Evolutionary conservation across 2,113 vertebrate species (phyloP).

Genomic region (Deroptyus accipitrinus): DNA sequence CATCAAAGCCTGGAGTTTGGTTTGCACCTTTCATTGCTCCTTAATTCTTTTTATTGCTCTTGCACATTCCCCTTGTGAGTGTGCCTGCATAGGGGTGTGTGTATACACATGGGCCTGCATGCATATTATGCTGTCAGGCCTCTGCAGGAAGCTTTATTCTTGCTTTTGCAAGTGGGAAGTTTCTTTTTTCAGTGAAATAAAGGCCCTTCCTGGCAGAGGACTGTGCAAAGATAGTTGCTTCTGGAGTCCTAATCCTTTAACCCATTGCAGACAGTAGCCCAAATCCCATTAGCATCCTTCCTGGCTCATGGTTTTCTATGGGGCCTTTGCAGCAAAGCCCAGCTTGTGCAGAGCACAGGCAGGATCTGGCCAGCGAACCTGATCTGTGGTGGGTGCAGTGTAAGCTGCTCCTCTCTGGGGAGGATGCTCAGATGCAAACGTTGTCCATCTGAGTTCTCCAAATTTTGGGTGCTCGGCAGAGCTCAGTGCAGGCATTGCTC

Average conservation of each 20-base stretch:
- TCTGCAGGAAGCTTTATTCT: constrained; percentile 21
- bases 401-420: not conserved
- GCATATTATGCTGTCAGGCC: constrained; percentile 42
- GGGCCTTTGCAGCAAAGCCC: not conserved
- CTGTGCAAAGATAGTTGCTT: not conserved
- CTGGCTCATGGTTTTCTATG: not conserved
- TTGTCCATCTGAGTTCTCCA: not conserved
- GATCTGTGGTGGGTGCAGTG: fast-evolving
- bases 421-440: not conserved
- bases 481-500: not conserved
- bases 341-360: not conserved
- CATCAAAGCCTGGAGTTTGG: not conserved
- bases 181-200: not conserved
- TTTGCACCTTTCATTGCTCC: not conserved
- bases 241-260: not conserved
- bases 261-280: not conserved
- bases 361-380: not conserved
- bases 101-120: not conserved
- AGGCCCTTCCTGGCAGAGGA: not conserved
- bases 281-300: not conserved
- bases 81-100: not conserved
- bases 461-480: fast-evolving
- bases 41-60: not conserved
- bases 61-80: not conserved
- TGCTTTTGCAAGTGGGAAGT: constrained; percentile 28